Base-by-base conservation (phyloP, 92 coral and sea anemone genomes). In the Zoanthus sansibaricus region DNA sequence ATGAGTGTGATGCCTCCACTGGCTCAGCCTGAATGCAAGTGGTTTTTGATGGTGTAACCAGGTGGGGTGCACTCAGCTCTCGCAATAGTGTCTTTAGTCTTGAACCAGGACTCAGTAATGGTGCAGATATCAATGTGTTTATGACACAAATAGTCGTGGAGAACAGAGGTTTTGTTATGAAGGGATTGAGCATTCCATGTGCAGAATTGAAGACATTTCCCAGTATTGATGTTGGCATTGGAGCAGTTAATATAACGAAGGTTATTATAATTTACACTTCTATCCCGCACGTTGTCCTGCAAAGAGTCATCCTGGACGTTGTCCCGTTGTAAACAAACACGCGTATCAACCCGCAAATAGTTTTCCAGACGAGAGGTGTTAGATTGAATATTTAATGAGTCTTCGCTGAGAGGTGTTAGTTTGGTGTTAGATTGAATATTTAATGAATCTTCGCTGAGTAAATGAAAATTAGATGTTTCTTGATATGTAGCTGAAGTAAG, bases 61-160 rank as follows among this genome's bases (percentile, higher is more conserved):
- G 91, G 91, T 69, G 72, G 90, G 59, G 90, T 87, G 70, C 76
- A 68, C 83, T 79, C 79, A 48, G 62, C 90, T 79, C 86, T 82
- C 68, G 79, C 82, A 9, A 77, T 74, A n/a, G 77, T 54, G 72
- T 87, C 90, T 49, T 37, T 79, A 68, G 82, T 71, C 71, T 77
- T 86, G 62, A 86, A 17, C 84, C 77, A 86, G 46, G 89, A 58
- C 69, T 86, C 89, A 18, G 89, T 86, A 16, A 86, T 67, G 5
- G 54, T 66, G 58, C 56, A 86, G 79, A 86, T 48, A 66, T 86
- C 89, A 31, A 76, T 76, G 44, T 76, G 76, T 73, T 61, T 64
- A 14, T 76, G 80, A 37, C 37, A 13, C 33, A 66, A 66, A 86
- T 86, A 76, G 74, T 69, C 82, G 6, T 55, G 6, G 68, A 61